phyloP scores from a whole-genome alignment of 2,113 vertebrate genomes.

The Glaucidium brasilianum region DNA sequence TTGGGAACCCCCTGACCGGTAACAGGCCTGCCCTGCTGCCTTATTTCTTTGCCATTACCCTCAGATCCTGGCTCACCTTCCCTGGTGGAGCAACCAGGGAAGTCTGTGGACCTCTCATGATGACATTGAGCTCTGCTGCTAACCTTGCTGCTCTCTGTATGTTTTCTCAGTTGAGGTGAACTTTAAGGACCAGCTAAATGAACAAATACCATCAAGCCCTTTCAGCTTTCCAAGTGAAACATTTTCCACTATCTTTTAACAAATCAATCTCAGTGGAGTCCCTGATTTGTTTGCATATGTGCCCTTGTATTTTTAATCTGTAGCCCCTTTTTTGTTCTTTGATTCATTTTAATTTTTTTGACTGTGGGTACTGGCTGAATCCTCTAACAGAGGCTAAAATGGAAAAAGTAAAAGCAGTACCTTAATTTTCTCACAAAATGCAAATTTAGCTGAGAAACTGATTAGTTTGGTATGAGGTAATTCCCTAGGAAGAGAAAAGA shows the following conservation, averaged over 20 bases:
- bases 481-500: neutral
- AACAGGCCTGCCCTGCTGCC: neutral
- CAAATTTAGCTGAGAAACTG: neutral
- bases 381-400: neutral
- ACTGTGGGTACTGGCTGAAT: neutral
- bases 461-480: neutral
- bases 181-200: neutral
- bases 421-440: neutral
- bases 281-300: neutral
- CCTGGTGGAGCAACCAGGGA: neutral
- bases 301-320: neutral
- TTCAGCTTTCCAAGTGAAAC: neutral
- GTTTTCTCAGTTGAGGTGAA: neutral
- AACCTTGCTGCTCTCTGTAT: neutral
- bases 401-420: neutral
- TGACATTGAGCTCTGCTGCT: neutral
- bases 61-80: fast-evolving
- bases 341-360: neutral
- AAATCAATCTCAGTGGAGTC: neutral
- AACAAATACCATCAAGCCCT: neutral
- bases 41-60: neutral
- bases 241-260: neutral
- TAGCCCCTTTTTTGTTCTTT: neutral
- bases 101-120: neutral
- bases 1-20: neutral